Conservation (phyloP, 92 coral and sea anemone species). For the Zoanthus gigantus region DNA sequence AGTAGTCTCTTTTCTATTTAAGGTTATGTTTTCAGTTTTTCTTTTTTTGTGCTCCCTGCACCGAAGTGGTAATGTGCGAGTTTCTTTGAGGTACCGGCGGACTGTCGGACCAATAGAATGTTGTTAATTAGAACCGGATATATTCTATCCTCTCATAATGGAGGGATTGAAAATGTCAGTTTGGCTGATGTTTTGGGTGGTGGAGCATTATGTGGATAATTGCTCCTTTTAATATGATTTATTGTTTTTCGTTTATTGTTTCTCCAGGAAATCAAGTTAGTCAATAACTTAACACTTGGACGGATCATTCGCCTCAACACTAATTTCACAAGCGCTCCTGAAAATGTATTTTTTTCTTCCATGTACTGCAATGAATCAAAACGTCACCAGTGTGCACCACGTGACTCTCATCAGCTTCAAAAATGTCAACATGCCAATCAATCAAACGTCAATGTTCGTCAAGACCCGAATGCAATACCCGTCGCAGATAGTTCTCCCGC, state of each 20-base stretch:
- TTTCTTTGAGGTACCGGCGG: no score
- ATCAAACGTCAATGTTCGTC: background rate
- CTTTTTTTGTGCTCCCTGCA: no score
- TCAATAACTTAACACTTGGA: slow-evolving; percentile 78
- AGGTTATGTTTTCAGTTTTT: no score
- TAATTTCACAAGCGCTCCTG: slow-evolving; percentile 73
- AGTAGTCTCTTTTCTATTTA: background rate
- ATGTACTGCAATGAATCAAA: slow-evolving; percentile 74
- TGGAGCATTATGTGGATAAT: no score
- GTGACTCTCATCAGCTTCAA: background rate
- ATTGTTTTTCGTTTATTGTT: background rate
- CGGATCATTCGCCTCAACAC: slow-evolving; percentile 83
- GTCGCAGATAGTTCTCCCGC: background rate
- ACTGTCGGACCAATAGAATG: no score
- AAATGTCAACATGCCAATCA: background rate
- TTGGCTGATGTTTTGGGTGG: no score
- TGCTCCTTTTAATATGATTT: no score
- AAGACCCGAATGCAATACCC: background rate
- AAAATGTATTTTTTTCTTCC: slow-evolving; percentile 80
- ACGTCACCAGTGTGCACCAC: slow-evolving; percentile 71
- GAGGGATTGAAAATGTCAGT: no score
- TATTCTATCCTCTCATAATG: no score
- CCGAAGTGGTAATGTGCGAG: no score
- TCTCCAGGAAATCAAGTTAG: slow-evolving; percentile 77
- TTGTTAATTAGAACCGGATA: no score